A percentile compares a stretch with the other conserved stretches of the same genome.
Evolutionary conservation across 1,140 invertebrate genomes (phyloP).

Genomic region (Listronotus bonariensis): DNA sequence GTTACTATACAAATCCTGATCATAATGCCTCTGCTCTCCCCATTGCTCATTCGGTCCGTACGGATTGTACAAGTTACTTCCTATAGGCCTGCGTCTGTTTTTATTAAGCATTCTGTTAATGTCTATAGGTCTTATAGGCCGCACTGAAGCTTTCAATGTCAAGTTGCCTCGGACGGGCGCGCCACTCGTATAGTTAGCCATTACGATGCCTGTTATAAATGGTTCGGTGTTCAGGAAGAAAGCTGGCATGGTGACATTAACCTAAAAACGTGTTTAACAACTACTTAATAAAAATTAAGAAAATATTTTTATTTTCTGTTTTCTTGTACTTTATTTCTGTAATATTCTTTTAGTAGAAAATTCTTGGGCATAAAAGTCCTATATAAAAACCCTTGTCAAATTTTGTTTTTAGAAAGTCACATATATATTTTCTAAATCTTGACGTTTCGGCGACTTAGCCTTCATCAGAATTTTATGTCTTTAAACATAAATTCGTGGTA

Average conservation of each 20-base stretch:
- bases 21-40: conserved; percentile 13
- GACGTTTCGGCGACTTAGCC: too few species aligned
- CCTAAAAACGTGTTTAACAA: too few species aligned
- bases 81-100: conserved; percentile 27
- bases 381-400: too few species aligned
- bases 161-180: conserved; percentile 84
- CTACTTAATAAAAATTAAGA: conserved; percentile 1
- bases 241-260: conserved; percentile 94
- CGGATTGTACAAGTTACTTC: conserved; percentile 27
- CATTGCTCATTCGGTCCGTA: conserved; percentile 24
- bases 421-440: too few species aligned
- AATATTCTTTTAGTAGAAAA: too few species aligned
- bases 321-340: too few species aligned
- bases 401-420: too few species aligned
- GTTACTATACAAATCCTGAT: conserved; percentile 22
- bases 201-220: conserved; percentile 80
- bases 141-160: conserved; percentile 77
- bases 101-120: conserved; percentile 47
- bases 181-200: conserved; percentile 93
- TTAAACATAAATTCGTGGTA: too few species aligned
- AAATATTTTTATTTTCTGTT: too few species aligned
- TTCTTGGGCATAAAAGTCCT: too few species aligned
- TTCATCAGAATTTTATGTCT: too few species aligned
- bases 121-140: conserved; percentile 64
- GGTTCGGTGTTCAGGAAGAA: conserved; percentile 87